Base-by-base conservation (phyloP, 2,888 invertebrate species). In the Pocota personata region DNA sequence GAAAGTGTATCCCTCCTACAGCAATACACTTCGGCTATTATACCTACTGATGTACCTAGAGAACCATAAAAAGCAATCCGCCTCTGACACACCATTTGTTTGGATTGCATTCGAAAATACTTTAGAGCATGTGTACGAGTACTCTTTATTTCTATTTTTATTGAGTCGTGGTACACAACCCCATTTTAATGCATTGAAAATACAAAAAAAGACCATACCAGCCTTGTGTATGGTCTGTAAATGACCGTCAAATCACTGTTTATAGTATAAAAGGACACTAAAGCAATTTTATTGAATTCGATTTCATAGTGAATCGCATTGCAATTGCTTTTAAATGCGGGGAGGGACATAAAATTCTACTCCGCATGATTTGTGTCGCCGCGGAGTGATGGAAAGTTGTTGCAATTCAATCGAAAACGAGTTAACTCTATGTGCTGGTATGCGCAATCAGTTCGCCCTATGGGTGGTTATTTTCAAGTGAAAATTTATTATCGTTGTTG, bases 231-330 rank as follows among this genome's bases (percentile, higher is more conserved):
- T 12, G 37, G 48, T 35, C 67, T 60, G 40, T 43, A 69, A 69
- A 77, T 69, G 77, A 69, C 69, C 67, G 69, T 37, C 77, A 67
- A 60, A 69, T 77, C 77, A 77, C 69, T 67, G 77, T 77, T 77
- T 77, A 77, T 60, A 30, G 77, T 50, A 69, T 77, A 69, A 77
- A 60, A 77, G 69, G 77, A 77, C 30, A 69, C 77, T 77, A 60
- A 69, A 77, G 50, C 77, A 69, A 77, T 77, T 77, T 60, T 69
- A 69, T 57, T 60, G 77, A 37, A 69, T 58, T 76, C 67, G 57
- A 76, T 67, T 76, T 66, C 58, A 67, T 50, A 67, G 58, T 67
- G 64, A 66, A 67, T 50, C 32, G 57, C 64, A 46, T 16, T 30
- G 32, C 52, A 62, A 73, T 52, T 62, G 55, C 64, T 40, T 21